A percentile compares a stretch with the other conserved stretches of the same genome.
Evolutionary conservation across 1,140 invertebrate genomes (phyloP).

Genomic region (Ceratina japonica): DNA sequence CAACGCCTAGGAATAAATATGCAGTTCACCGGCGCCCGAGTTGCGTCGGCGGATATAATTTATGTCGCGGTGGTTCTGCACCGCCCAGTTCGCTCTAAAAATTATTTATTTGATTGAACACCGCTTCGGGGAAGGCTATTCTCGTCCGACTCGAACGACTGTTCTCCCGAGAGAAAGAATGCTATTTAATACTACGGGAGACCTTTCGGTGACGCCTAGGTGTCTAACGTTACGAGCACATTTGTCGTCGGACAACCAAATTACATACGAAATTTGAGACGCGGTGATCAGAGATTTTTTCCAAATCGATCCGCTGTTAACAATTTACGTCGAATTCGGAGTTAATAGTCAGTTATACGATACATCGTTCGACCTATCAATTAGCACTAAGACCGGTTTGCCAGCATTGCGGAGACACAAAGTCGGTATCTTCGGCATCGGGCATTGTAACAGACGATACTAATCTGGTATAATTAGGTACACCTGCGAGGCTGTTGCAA

Average conservation of each 20-base stretch:
- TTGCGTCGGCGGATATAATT: slow-evolving; percentile 77
- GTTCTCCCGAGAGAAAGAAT: slow-evolving; percentile 12
- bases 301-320: neutral
- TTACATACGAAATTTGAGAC: slow-evolving; percentile 19
- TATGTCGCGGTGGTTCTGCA: slow-evolving; percentile 70
- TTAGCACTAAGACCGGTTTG: neutral
- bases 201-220: slow-evolving; percentile 19
- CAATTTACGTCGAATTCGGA: slow-evolving; percentile 16
- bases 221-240: slow-evolving; percentile 11
- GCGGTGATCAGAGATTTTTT: slow-evolving; percentile 3
- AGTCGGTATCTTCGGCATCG: slow-evolving; percentile 27
- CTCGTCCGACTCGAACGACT: slow-evolving; percentile 29
- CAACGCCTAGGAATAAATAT: slow-evolving; percentile 62
- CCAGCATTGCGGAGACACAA: neutral
- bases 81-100: slow-evolving; percentile 71
- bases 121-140: slow-evolving; percentile 67
- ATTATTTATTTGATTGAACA: slow-evolving; percentile 74
- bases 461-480: slow-evolving; percentile 59
- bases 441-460: slow-evolving; percentile 51
- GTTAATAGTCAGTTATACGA: neutral
- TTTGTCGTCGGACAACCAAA: neutral
- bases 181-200: too few relatives aligned
- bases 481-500: slow-evolving; percentile 57
- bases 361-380: neutral
- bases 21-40: slow-evolving; percentile 53